A percentile compares a stretch with the other conserved stretches of the same genome.
Evolutionary conservation across 2,797 vertebrate genomes (phyloP).

Genomic region (Cryptoblepharus egeriae): DNA sequence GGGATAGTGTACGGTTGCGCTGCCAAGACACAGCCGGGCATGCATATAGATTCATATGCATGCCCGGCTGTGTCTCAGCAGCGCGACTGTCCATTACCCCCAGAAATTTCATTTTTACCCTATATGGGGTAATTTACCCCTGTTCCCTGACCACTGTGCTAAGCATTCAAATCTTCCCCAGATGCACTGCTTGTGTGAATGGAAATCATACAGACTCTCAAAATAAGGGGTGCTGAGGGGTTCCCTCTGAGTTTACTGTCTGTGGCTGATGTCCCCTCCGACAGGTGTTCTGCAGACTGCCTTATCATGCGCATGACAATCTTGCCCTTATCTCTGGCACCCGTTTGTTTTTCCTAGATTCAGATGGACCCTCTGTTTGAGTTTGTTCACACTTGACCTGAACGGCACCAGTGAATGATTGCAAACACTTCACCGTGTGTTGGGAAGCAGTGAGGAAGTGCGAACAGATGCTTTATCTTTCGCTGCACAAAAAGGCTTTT

Average conservation of each 20-base stretch:
- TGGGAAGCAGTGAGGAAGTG: conserved; percentile 15
- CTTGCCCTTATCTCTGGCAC: conserved; percentile 24
- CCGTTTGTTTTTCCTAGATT: conserved; percentile 50
- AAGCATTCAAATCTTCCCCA: too few species aligned
- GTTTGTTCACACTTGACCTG: conserved; percentile 2
- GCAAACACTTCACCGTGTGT: neutral
- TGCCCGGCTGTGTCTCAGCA: too few species aligned
- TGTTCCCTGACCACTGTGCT: too few species aligned
- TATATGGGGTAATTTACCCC: too few species aligned
- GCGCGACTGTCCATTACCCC: too few species aligned
- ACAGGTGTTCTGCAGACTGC: neutral
- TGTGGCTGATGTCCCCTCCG: neutral
- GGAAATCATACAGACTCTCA: neutral
- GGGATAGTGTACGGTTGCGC: too few species aligned
- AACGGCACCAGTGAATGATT: neutral
- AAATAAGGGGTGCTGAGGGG: too few species aligned
- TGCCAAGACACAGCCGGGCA: too few species aligned
- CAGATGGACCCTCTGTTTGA: conserved; percentile 4
- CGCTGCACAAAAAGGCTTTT: neutral
- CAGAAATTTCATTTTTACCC: too few species aligned
- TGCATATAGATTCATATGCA: too few species aligned
- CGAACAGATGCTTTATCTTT: neutral
- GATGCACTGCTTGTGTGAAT: too few species aligned
- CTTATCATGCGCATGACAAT: conserved; percentile 34
- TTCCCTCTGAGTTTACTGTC: neutral